Percentiles rank a stretch among this genome's conserved stretches.
Evolutionary conservation across 2,888 invertebrate species (phyloP).

Genomic region (Hylaea fasciaria): DNA sequence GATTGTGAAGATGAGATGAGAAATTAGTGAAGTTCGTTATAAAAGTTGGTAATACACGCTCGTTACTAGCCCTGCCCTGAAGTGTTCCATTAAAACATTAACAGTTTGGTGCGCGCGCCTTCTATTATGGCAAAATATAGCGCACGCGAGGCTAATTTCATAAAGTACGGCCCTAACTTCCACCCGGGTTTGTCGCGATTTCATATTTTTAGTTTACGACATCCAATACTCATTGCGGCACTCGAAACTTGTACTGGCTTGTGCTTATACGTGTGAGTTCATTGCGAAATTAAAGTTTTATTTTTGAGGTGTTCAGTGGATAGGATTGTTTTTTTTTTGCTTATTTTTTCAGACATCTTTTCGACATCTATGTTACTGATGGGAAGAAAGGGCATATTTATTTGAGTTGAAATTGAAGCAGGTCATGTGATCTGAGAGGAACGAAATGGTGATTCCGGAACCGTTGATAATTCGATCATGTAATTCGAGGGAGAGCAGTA

Average conservation of each 20-base stretch:
- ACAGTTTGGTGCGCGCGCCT: constrained; percentile 32
- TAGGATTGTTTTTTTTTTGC: neutral
- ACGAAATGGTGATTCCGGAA: no score
- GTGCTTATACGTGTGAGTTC: constrained; percentile 12
- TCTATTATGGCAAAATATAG: constrained; percentile 35
- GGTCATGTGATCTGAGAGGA: no score
- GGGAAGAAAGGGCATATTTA: no score
- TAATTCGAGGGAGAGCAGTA: no score
- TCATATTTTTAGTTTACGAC: constrained; percentile 32
- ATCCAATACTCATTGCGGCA: constrained; percentile 17
- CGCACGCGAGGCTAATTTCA: constrained; percentile 26
- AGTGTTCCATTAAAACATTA: constrained; percentile 32
- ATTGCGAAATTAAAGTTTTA: constrained; percentile 8
- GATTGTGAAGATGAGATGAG: no score
- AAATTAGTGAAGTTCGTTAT: no score
- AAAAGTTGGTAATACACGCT: constrained; percentile 18
- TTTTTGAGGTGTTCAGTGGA: neutral
- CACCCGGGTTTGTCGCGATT: constrained; percentile 25
- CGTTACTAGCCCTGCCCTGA: constrained; percentile 1
- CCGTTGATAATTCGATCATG: no score
- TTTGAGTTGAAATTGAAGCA: no score
- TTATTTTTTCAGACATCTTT: no score
- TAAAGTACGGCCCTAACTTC: constrained; percentile 26
- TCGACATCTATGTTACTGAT: no score
- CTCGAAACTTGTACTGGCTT: constrained; percentile 15